Evolutionary conservation across 2,888 invertebrate genomes (phyloP).

Genomic region (Dione vanillae): DNA sequence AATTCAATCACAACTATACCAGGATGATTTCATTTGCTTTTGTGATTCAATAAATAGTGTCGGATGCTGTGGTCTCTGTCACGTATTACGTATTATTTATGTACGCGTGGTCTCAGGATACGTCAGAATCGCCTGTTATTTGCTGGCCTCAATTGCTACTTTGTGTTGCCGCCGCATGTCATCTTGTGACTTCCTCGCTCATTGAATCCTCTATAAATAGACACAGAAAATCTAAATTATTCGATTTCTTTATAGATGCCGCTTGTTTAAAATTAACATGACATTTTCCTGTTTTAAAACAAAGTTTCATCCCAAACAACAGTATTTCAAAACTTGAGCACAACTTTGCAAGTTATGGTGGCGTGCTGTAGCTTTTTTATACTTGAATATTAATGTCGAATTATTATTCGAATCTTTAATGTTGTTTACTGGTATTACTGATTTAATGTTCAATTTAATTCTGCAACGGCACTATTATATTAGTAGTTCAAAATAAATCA

Average conservation of each 20-base stretch:
- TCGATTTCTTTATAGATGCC: slow-evolving; percentile 41
- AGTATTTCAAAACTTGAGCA: slow-evolving; percentile 41
- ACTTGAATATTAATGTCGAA: slow-evolving; percentile 39
- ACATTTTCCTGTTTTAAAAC: slow-evolving; percentile 38
- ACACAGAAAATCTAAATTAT: slow-evolving; percentile 57
- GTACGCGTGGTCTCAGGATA: slow-evolving; percentile 48
- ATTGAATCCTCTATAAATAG: slow-evolving; percentile 69
- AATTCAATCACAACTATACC: slow-evolving; percentile 24
- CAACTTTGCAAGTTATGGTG: slow-evolving; percentile 41
- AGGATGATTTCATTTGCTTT: slow-evolving; percentile 36
- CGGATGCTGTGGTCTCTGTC: slow-evolving; percentile 42
- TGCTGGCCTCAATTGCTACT: slow-evolving; percentile 73
- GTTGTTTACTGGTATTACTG: background rate
- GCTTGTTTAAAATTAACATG: slow-evolving; percentile 38
- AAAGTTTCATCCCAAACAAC: slow-evolving; percentile 42
- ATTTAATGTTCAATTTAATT: background rate
- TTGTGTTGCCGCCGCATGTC: slow-evolving; percentile 59
- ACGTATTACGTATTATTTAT: slow-evolving; percentile 47
- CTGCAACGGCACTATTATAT: background rate
- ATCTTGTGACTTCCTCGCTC: slow-evolving; percentile 64
- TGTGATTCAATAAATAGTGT: slow-evolving; percentile 41
- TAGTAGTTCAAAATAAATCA: background rate
- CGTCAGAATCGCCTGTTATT: slow-evolving; percentile 58
- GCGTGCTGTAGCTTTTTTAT: slow-evolving; percentile 39
- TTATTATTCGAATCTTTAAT: slow-evolving; percentile 27